Evolutionary conservation across 2,113 vertebrate species (phyloP).

Genomic region (Lutjanus erythropterus): DNA sequence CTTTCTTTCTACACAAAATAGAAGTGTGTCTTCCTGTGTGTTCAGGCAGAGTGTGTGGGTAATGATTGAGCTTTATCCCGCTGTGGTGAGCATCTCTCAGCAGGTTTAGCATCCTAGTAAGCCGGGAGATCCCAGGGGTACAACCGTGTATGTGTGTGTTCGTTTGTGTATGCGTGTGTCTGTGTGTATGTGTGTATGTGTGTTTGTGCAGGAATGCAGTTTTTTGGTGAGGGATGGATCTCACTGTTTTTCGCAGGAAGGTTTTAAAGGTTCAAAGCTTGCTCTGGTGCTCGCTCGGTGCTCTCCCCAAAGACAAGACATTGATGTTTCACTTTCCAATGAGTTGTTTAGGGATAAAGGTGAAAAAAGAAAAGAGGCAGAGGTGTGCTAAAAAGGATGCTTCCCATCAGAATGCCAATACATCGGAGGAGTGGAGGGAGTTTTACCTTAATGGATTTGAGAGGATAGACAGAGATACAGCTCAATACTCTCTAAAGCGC

Average conservation of each 20-base stretch:
- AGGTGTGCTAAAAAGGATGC: slow-evolving; percentile 46
- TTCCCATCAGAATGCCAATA: slow-evolving; percentile 49
- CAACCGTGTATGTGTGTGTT: background rate
- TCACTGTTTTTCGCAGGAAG: slow-evolving; percentile 64
- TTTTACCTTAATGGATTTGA: slow-evolving; percentile 58
- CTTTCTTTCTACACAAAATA: slow-evolving; percentile 10
- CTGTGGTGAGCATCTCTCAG: slow-evolving; percentile 24
- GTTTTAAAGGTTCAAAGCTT: slow-evolving; percentile 70
- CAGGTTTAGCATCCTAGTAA: slow-evolving; percentile 29
- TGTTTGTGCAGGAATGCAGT: background rate
- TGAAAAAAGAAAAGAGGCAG: slow-evolving; percentile 7
- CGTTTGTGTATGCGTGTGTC: background rate
- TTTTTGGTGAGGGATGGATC: slow-evolving; percentile 46
- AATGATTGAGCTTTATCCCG: slow-evolving; percentile 22
- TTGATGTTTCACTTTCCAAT: slow-evolving; percentile 74
- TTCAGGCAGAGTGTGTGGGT: slow-evolving; percentile 19
- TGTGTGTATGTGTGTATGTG: background rate
- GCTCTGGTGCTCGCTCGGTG: slow-evolving; percentile 15
- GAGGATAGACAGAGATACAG: slow-evolving; percentile 34
- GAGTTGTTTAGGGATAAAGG: slow-evolving; percentile 48
- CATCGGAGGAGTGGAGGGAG: slow-evolving; percentile 10
- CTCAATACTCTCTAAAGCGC: slow-evolving; percentile 22
- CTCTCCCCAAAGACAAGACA: slow-evolving; percentile 59
- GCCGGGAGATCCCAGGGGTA: slow-evolving; percentile 5
- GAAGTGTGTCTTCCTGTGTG: background rate